These are phyloP conservation scores for Melanerpes aurifrons DNA, from an alignment of 2,113 vertebrate genomes.

Conservation along the genomic window DNA sequence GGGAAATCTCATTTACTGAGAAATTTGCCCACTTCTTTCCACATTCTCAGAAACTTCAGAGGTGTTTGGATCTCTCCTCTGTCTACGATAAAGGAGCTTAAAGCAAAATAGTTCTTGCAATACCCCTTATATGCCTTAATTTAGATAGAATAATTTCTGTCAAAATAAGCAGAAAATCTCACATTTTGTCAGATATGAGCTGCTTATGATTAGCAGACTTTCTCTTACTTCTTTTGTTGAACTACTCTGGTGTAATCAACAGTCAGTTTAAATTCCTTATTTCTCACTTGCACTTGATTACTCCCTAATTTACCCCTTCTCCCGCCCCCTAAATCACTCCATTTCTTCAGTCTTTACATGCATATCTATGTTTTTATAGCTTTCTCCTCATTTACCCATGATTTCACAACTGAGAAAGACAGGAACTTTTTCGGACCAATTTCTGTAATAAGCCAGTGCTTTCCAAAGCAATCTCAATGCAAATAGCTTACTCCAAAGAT, in stretches of 20 bases:
- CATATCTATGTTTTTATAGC: not conserved
- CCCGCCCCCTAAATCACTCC: not conserved
- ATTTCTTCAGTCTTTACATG: constrained; percentile 10
- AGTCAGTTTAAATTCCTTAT: not conserved
- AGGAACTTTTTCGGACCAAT: not conserved
- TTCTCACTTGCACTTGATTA: not conserved
- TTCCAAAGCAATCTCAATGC: not conserved
- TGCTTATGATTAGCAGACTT: not conserved
- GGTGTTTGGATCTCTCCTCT: not conserved
- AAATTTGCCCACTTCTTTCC: not conserved
- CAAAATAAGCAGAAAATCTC: not conserved
- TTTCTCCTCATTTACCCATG: not conserved
- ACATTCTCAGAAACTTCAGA: not conserved
- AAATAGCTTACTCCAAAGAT: not conserved
- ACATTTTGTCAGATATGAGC: not conserved
- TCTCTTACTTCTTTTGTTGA: not conserved
- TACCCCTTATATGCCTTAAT: not conserved
- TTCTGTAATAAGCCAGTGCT: not conserved
- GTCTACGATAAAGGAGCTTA: not conserved
- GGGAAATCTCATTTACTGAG: not conserved
- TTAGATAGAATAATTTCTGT: not conserved
- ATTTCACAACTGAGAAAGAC: not conserved
- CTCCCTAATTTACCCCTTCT: not conserved
- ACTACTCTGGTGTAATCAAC: not conserved
- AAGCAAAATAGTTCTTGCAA: not conserved